Evolutionary conservation across 2,888 invertebrate genomes (phyloP).

Genomic region (Corythucha ciliata): DNA sequence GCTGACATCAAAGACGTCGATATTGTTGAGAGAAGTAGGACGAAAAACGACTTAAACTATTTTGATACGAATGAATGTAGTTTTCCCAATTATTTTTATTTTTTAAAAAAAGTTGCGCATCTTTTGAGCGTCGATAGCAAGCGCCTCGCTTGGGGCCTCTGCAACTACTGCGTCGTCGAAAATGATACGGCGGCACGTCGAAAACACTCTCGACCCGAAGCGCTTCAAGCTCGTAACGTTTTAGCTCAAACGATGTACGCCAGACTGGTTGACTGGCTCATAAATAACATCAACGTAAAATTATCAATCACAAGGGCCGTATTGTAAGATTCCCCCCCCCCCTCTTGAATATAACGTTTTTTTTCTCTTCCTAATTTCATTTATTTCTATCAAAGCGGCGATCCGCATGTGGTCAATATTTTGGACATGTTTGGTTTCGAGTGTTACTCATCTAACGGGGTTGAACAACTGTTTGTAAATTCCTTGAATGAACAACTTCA

Average conservation of each 20-base stretch:
- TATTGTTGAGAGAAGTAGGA: conserved; percentile 50
- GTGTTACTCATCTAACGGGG: conserved; percentile 73
- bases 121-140: conserved; percentile 67
- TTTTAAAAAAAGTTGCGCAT: conserved; percentile 50
- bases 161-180: conserved; percentile 74
- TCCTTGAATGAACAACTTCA: conserved; percentile 88
- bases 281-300: conserved; percentile 74
- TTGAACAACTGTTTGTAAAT: conserved; percentile 83
- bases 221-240: conserved; percentile 72
- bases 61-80: neutral
- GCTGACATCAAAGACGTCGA: conserved; percentile 66
- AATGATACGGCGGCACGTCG: conserved; percentile 59
- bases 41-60: too few species aligned
- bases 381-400: conserved; percentile 53
- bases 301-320: conserved; percentile 73
- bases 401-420: conserved; percentile 68
- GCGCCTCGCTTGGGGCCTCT: conserved; percentile 75
- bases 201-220: conserved; percentile 67
- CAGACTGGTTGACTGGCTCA: conserved; percentile 79
- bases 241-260: conserved; percentile 76
- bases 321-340: conserved; percentile 55
- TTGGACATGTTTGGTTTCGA: conserved; percentile 90
- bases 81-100: neutral
- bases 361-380: neutral
- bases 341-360: neutral